Evolutionary conservation across 2,113 vertebrate species (phyloP).

Genomic region (Xenopus laevis): DNA sequence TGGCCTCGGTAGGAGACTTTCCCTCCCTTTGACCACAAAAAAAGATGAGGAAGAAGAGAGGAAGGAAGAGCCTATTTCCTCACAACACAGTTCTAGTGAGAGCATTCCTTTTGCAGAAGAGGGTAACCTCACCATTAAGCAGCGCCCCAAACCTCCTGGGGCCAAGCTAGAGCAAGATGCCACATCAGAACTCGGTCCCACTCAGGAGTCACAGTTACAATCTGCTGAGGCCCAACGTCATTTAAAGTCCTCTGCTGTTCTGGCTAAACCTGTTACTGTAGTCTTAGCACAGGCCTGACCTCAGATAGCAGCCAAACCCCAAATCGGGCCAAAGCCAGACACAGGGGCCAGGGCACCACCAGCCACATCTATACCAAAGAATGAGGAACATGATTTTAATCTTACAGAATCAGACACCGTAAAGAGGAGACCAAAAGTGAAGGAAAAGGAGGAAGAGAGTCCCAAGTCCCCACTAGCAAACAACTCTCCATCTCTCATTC

Average conservation of each 20-base stretch:
- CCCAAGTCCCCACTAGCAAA: conserved; percentile 25
- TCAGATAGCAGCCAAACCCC: conserved; percentile 13
- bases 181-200: conserved; percentile 39
- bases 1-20: conserved; percentile 36
- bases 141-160: conserved; percentile 73
- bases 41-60: conserved; percentile 54
- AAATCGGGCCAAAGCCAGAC: conserved; percentile 18
- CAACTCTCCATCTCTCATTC: neutral
- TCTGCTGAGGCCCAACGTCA: fast-evolving
- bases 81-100: conserved; percentile 72
- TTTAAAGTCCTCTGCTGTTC: neutral
- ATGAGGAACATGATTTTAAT: conserved; percentile 77
- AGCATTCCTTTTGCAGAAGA: conserved; percentile 90
- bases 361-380: conserved; percentile 38
- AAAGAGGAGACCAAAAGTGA: conserved; percentile 81
- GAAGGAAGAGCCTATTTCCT: conserved; percentile 49
- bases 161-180: neutral
- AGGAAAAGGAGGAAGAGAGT: conserved; percentile 71
- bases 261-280: neutral
- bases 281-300: neutral
- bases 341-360: neutral
- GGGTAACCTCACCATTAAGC: conserved; percentile 92
- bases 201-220: conserved; percentile 27
- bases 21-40: conserved; percentile 34
- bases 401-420: conserved; percentile 92